These are phyloP conservation scores for Sebastes oblongus DNA, from an alignment of 2,797 vertebrate genomes.

Conservation along the genomic window DNA sequence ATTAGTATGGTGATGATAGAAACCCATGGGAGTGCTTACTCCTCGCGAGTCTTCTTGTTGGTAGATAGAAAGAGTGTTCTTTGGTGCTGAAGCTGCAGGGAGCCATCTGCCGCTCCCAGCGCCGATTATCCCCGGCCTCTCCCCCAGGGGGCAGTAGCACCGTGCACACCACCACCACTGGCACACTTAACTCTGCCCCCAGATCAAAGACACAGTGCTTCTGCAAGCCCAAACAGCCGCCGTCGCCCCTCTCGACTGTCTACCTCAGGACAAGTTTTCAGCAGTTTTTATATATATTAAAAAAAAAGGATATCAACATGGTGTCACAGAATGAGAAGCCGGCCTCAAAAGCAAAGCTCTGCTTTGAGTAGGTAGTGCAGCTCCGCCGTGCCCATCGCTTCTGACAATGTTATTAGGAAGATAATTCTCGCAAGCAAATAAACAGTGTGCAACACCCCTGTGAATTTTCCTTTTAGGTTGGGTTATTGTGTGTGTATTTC, in stretches of 20 bases:
- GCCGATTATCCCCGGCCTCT: constrained; percentile 14
- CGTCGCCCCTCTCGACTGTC: constrained; percentile 36
- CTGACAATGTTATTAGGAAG: constrained; percentile 58
- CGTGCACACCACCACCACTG: constrained; percentile 46
- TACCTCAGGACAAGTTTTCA: constrained; percentile 61
- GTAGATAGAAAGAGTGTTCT: constrained; percentile 60
- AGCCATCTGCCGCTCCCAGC: constrained; percentile 60
- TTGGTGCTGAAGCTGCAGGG: constrained; percentile 59
- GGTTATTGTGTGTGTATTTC: constrained; percentile 64
- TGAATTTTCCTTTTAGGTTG: constrained; percentile 52
- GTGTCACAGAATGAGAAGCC: constrained; percentile 58
- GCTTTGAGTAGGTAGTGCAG: constrained; percentile 31
- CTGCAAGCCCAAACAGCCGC: constrained; percentile 36
- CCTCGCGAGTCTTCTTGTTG: constrained; percentile 60
- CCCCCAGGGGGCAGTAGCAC: constrained; percentile 79
- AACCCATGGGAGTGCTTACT: constrained; percentile 67
- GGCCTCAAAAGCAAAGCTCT: constrained; percentile 38
- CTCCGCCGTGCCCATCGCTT: constrained; percentile 25
- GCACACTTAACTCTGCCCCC: constrained; percentile 21
- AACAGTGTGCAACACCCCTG: constrained; percentile 44
- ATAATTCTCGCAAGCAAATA: constrained; percentile 63
- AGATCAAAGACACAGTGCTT: constrained; percentile 56
- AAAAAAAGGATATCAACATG: constrained; percentile 53
- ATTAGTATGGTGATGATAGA: constrained; percentile 72
- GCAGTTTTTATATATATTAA: constrained; percentile 24